phyloP scores from a whole-genome alignment of 2,797 vertebrate species.

The Vultur gryphus region DNA sequence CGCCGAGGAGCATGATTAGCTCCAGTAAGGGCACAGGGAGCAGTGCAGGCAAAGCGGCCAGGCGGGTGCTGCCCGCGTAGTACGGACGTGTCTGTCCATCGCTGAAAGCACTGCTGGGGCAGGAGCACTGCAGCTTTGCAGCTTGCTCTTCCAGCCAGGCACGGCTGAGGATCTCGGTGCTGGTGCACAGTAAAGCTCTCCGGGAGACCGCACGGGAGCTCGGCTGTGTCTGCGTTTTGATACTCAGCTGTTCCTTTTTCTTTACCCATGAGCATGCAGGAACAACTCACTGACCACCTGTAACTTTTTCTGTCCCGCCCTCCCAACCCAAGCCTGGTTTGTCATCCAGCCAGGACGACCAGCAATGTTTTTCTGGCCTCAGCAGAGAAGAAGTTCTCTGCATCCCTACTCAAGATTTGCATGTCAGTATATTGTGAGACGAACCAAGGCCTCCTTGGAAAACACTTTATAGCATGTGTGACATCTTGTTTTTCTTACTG shows the following conservation, averaged over 20 bases:
- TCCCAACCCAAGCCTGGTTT: not conserved
- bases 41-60: not conserved
- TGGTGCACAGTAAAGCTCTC: not conserved
- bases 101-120: not conserved
- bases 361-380: not conserved
- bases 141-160: not conserved
- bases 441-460: not conserved
- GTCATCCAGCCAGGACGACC: not conserved
- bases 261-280: not conserved
- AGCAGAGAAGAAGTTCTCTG: not conserved
- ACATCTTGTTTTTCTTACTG: not conserved
- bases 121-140: not conserved
- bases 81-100: not conserved
- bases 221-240: not conserved
- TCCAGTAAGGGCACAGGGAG: not conserved
- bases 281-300: not conserved
- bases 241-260: not conserved
- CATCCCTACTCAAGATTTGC: not conserved
- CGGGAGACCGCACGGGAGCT: not conserved
- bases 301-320: no score
- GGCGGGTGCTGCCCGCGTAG: not conserved
- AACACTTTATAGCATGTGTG: not conserved
- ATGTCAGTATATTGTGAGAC: no score
- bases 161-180: not conserved
- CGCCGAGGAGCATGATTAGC: rapidly evolving